Evolutionary conservation across 2,113 vertebrate species (phyloP), one percentile per base, ranked within the genome.

Genomic region (Camelus dromedarius): DNA sequence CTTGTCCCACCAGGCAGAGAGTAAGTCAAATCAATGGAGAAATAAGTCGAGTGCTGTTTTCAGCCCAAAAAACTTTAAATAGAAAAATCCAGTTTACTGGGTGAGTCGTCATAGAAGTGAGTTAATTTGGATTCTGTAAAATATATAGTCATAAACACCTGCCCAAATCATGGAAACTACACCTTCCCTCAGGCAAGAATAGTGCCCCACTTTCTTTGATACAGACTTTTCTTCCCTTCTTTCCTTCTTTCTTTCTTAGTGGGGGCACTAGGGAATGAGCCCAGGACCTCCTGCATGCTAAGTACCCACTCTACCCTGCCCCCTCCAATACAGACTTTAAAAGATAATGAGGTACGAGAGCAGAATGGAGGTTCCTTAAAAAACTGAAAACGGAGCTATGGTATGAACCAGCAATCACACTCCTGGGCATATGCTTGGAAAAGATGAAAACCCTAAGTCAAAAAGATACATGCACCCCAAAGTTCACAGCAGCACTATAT

Each of bases 1-100:
- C 82, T 76, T 56, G 3, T 50, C 79, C 73, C 75, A 46, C 89
- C n/a, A 92, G 69, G 50, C 91, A 96, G 69, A 89, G 18, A 54
- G 48, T 48, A 69, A 67, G 52, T 89, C 54, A 89, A 85, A 60
- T 85, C 69, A 50, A 30, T 91, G 32, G 76, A 83, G 64, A 89
- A 95, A 58, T n/a, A 62, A 75, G 32, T 18, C 22, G 28, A 82
- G 28, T 5, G 76, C 70, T 52, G 50, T 42, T 82, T 93, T 60
- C 28, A 52, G 30, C 28, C 46, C 64, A 60, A 75, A 38, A 69
- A 70, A 66, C 16, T 86, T 76, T 42, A 92, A 60, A 64, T 56
- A n/a, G 54, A 80, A 96, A 96, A 73, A 30, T 6, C 20, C 67
- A 15, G n/a, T 87, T 90, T 72, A 46, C 20, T 76, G 54, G 69